These are phyloP conservation scores for Takifugu flavidus DNA, from an alignment of 2,113 vertebrate genomes.

Conservation along the genomic window DNA sequence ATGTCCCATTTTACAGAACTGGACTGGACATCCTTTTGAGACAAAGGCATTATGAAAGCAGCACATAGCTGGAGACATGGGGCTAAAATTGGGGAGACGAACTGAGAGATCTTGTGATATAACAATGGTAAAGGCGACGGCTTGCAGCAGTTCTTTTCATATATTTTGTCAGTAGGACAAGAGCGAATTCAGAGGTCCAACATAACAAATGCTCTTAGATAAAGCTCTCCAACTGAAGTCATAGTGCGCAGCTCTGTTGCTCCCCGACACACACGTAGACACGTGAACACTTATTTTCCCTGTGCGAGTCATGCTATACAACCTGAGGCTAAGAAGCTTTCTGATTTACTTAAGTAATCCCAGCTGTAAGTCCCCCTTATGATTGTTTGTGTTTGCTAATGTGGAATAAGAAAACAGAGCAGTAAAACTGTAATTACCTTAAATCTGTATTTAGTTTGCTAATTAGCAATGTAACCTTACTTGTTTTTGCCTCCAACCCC, in stretches of 20 bases:
- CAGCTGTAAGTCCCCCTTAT: constrained; percentile 53
- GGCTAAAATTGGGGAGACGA: neutral
- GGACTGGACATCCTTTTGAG: no score
- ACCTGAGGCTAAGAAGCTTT: constrained; percentile 65
- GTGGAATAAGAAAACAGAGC: constrained; percentile 36
- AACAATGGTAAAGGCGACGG: no score
- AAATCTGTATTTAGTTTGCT: constrained; percentile 60
- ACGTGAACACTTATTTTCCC: constrained; percentile 20
- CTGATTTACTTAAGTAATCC: constrained; percentile 68
- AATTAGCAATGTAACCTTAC: constrained; percentile 54
- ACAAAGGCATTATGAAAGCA: no score
- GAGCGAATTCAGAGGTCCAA: constrained; percentile 38
- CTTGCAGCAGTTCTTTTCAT: constrained; percentile 25
- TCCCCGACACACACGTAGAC: constrained; percentile 7
- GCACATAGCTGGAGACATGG: neutral
- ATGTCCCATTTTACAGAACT: no score
- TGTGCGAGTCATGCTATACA: constrained; percentile 32
- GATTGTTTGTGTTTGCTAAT: constrained; percentile 38
- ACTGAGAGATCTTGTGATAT: no score
- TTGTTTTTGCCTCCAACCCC: neutral
- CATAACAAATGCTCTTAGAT: constrained; percentile 33
- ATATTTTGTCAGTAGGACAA: constrained; percentile 37
- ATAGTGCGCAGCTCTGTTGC: constrained; percentile 2
- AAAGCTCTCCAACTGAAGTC: constrained; percentile 24
- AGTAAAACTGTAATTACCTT: constrained; percentile 59